phyloP scores from a whole-genome alignment of 2,888 invertebrate genomes.

The Noctuana brunneofusca region DNA sequence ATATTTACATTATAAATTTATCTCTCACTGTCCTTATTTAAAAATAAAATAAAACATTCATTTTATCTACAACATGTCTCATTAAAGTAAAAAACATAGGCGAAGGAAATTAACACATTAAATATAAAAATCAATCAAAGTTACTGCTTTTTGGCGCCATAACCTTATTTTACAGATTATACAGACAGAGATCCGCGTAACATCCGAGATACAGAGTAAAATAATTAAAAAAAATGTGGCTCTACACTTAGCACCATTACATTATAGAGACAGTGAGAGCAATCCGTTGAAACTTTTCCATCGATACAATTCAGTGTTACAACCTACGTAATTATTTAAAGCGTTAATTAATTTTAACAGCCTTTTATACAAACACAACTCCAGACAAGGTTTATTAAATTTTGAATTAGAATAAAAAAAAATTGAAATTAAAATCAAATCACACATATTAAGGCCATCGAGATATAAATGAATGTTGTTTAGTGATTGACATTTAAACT shows the following conservation, averaged over 20 bases:
- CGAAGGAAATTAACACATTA: neutral
- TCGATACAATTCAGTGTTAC: slow-evolving; percentile 61
- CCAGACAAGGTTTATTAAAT: slow-evolving; percentile 28
- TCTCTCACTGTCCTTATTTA: slow-evolving; percentile 65
- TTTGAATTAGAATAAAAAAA: slow-evolving; percentile 26
- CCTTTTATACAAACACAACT: slow-evolving; percentile 41
- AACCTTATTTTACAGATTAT: neutral
- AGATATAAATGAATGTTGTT: neutral
- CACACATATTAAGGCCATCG: slow-evolving; percentile 13
- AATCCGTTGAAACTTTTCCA: slow-evolving; percentile 73
- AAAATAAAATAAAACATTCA: slow-evolving; percentile 16
- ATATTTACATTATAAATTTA: slow-evolving; percentile 59
- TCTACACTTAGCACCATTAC: slow-evolving; percentile 63
- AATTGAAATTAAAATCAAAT: slow-evolving; percentile 25
- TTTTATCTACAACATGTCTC: slow-evolving; percentile 19
- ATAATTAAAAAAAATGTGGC: neutral
- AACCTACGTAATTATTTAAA: slow-evolving; percentile 70
- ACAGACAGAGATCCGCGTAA: neutral
- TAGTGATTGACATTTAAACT: neutral
- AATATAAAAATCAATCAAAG: too few relatives aligned
- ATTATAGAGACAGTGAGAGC: slow-evolving; percentile 67
- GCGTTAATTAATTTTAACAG: slow-evolving; percentile 58
- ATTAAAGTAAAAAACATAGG: neutral
- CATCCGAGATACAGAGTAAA: neutral
- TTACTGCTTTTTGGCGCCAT: neutral